phyloP scores from a whole-genome alignment of 1,140 invertebrate species.

The Camponotus pennsylvanicus region DNA sequence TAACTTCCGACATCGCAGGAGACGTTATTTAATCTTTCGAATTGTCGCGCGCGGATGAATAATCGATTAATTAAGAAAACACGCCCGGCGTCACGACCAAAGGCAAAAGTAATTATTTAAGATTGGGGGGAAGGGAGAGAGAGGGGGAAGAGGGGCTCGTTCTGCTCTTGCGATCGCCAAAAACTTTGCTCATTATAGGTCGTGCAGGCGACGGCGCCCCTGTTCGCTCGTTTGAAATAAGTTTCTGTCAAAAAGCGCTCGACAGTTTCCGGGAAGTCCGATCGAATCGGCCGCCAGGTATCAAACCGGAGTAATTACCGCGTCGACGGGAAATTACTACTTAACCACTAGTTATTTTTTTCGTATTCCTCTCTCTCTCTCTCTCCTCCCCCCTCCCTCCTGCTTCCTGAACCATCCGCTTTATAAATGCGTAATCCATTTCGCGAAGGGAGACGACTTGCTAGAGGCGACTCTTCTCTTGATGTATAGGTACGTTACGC shows the following conservation, averaged over 20 bases:
- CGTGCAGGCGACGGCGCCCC: not conserved
- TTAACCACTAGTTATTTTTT: not conserved
- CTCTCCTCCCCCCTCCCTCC: no score
- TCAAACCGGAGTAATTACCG: slow-evolving; percentile 35
- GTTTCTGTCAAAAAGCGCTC: slow-evolving; percentile 42
- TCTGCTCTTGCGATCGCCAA: slow-evolving; percentile 34
- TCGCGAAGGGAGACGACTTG: not conserved
- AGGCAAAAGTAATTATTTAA: slow-evolving; percentile 39
- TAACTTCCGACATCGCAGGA: not conserved
- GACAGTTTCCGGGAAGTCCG: not conserved
- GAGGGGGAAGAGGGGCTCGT: not conserved
- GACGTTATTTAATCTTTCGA: slow-evolving; percentile 10
- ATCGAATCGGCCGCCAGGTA: slow-evolving; percentile 26
- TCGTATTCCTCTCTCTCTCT: not conserved
- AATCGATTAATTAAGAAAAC: slow-evolving; percentile 53
- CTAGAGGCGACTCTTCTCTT: not conserved
- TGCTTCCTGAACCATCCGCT: no score
- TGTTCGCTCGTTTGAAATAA: slow-evolving; percentile 28
- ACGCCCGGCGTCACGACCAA: not conserved
- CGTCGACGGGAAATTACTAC: slow-evolving; percentile 16
- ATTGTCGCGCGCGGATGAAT: slow-evolving; percentile 26
- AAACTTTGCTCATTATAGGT: slow-evolving; percentile 56
- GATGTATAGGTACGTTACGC: not conserved
- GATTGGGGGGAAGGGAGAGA: not conserved
- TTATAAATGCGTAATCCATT: not conserved